These are phyloP conservation scores for human (Homo sapiens) DNA, from an alignment of 2,113 vertebrate genomes.

Conservation along the genomic window DNA sequence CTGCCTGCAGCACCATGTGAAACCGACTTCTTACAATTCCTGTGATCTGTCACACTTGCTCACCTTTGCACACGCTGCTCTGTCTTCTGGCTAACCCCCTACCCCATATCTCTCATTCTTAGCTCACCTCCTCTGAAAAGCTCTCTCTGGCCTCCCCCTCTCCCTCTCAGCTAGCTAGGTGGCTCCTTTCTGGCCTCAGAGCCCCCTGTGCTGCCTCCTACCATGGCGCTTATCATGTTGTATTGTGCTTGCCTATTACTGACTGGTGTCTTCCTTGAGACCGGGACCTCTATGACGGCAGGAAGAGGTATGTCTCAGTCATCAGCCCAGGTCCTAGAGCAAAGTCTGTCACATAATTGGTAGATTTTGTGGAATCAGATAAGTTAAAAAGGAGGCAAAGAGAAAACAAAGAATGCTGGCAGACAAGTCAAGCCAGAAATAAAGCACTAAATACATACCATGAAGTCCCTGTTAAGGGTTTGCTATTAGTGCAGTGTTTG, in stretches of 20 bases:
- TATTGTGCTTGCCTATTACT: background rate
- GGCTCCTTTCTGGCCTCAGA: background rate
- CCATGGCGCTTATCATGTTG: background rate
- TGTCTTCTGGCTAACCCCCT: background rate
- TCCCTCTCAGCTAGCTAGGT: background rate
- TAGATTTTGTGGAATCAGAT: background rate
- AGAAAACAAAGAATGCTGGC: background rate
- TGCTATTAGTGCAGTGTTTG: background rate
- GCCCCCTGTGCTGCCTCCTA: background rate
- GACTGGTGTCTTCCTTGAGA: background rate
- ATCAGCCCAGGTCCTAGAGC: background rate
- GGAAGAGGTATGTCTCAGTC: background rate
- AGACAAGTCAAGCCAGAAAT: background rate
- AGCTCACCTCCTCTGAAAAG: background rate
- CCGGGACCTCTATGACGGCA: background rate
- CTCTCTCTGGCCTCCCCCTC: background rate
- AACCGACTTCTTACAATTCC: background rate
- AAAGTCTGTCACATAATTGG: background rate
- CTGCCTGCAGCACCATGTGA: rapidly evolving
- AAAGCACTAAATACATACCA: background rate
- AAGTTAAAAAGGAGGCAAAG: background rate
- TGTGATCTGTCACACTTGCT: rapidly evolving
- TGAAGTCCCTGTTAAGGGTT: background rate
- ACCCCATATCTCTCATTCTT: background rate
- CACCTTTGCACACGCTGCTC: background rate